phyloP scores from a whole-genome alignment of 2,113 vertebrate genomes.

The Phasianus colchicus region DNA sequence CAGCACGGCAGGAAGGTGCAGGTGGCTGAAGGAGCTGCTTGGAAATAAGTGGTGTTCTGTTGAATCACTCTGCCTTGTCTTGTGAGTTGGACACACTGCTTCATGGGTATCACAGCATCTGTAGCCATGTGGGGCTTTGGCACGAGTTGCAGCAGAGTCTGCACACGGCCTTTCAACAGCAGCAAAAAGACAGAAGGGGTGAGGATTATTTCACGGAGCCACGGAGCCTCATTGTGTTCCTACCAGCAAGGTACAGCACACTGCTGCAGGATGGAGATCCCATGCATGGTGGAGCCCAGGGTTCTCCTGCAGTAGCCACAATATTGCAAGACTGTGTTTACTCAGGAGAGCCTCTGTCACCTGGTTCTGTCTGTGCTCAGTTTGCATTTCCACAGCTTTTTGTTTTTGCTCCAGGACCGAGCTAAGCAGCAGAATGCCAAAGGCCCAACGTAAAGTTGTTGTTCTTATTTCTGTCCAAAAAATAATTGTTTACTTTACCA shows the following conservation, averaged over 20 bases:
- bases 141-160: not conserved
- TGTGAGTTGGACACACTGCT: not conserved
- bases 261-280: not conserved
- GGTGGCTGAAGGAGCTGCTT: not conserved
- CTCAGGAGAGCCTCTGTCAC: not conserved
- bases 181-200: not conserved
- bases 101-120: not conserved
- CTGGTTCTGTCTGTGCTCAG: accelerated
- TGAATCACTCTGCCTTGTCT: not conserved
- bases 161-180: accelerated
- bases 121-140: too few species aligned
- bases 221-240: not conserved
- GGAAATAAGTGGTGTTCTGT: not conserved
- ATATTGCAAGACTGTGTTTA: not conserved
- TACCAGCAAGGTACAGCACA: accelerated
- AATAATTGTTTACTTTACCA: not conserved
- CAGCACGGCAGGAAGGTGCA: not conserved
- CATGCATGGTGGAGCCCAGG: accelerated
- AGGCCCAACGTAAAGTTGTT: not conserved
- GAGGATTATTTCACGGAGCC: not conserved
- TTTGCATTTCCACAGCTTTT: not conserved
- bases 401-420: not conserved
- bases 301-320: accelerated
- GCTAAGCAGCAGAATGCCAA: not conserved
- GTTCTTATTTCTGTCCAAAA: not conserved